Conservation (phyloP, 2,888 invertebrate genomes). For the Phortica magna region DNA sequence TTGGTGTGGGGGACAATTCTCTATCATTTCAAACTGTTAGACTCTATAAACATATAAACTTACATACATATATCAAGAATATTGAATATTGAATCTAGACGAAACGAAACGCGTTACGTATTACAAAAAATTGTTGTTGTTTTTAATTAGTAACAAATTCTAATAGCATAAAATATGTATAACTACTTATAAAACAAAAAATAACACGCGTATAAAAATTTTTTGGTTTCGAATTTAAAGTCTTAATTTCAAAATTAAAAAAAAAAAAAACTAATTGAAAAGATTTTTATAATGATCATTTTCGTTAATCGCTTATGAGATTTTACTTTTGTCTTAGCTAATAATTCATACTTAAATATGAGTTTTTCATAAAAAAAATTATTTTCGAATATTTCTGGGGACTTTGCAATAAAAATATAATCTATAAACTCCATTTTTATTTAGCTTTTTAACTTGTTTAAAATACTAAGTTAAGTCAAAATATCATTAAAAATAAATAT, state of each 20-base stretch:
- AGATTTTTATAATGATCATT: too few species aligned
- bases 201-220: not conserved
- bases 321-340: too few species aligned
- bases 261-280: too few species aligned
- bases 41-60: not conserved
- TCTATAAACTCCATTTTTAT: not conserved
- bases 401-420: not conserved
- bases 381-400: not conserved
- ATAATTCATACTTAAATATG: too few species aligned
- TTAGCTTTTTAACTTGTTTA: not conserved
- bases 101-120: slow-evolving; percentile 16
- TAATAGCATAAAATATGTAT: too few species aligned
- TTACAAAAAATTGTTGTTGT: slow-evolving; percentile 30
- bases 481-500: not conserved
- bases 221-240: too few species aligned
- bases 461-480: not conserved
- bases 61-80: not conserved
- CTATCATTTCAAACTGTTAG: not conserved
- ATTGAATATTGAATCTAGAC: not conserved
- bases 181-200: not conserved
- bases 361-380: not conserved
- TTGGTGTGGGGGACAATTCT: not conserved
- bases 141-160: not conserved
- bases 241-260: too few species aligned
- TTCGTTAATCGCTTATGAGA: too few species aligned